Evolutionary conservation across 2,797 vertebrate species (phyloP), one percentile per base, ranked within the genome.

Genomic region (Bryconaethiops microstoma): DNA sequence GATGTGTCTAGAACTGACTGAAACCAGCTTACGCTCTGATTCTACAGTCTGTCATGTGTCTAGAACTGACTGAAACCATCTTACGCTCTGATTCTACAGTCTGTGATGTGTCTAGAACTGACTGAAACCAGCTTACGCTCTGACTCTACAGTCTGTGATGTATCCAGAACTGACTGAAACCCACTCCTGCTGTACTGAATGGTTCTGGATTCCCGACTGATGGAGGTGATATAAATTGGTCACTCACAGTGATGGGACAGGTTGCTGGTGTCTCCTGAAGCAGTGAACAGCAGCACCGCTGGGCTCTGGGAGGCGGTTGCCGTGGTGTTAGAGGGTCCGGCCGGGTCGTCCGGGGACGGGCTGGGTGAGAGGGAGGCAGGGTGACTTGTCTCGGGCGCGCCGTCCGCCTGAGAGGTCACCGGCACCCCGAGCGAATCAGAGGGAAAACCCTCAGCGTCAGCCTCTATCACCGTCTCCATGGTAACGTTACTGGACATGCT

Each of bases 181-280:
- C 35, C 4, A 3, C 29, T 29, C 29, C 29, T 29, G 29, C 29
- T 29, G 29, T 29, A 29, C 29, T 29, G 29, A 29, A 29, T 3
- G 29, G 29, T 3, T 3, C 29, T 29, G 29, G 29, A 29, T 29
- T 29, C 29, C 29, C 29, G 29, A 29, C 29, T 45, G 42, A 45
- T 45, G 42, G 6, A 45, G 10, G 42, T 1, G 42, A 45, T 45
- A 10, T 45, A 45, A n/a, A 29, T 3, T 29, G 29, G 29, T 7
- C 7, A 86, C 97, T 96, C 90, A 98, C 97, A 97, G 91, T 97
- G 97, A 78, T 97, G 96, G 10, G 96, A 98, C 74, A 97, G 90
- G 88, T 96, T 98, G 93, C 94, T 97, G 91, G 95, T 96, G 76
- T 94, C 95, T 4, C 93, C 93, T 55, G 94, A 92, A 2, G 92